Percentiles rank a stretch among this genome's conserved stretches.
Conservation (phyloP, 2,797 vertebrate species). For the Enteromius unitaeniatus region DNA sequence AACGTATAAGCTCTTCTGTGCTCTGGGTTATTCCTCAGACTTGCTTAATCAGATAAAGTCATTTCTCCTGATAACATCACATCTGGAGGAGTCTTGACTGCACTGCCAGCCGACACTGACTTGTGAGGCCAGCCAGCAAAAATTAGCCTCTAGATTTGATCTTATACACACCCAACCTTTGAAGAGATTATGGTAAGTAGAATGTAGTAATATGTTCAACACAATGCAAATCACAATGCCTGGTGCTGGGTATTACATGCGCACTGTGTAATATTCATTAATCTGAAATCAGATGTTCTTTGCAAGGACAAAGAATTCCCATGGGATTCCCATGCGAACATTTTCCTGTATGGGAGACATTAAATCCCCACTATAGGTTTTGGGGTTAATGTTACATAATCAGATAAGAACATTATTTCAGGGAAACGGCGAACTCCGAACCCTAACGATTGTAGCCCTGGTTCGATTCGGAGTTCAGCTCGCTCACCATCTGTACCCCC, state of each 20-base stretch:
- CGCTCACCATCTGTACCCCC: no score
- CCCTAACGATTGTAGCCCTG: no score
- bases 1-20: conserved; percentile 21
- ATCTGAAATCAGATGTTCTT: conserved; percentile 45
- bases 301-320: conserved; percentile 1
- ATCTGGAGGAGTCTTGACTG: conserved; percentile 51
- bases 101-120: conserved; percentile 51
- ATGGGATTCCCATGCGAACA: not conserved
- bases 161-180: conserved; percentile 45
- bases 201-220: conserved; percentile 38
- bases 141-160: conserved; percentile 61
- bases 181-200: conserved; percentile 55
- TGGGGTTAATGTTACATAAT: not conserved
- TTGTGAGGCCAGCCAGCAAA: conserved; percentile 59
- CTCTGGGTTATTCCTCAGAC: conserved; percentile 68
- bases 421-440: no score
- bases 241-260: conserved; percentile 44
- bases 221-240: conserved; percentile 38
- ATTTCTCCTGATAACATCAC: conserved; percentile 55
- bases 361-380: not conserved
- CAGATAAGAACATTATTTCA: not conserved
- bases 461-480: no score
- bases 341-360: not conserved
- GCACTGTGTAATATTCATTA: conserved; percentile 49
- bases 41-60: conserved; percentile 71